Base-by-base conservation (phyloP, 2,797 vertebrate genomes). In the Darevskia mixta region DNA sequence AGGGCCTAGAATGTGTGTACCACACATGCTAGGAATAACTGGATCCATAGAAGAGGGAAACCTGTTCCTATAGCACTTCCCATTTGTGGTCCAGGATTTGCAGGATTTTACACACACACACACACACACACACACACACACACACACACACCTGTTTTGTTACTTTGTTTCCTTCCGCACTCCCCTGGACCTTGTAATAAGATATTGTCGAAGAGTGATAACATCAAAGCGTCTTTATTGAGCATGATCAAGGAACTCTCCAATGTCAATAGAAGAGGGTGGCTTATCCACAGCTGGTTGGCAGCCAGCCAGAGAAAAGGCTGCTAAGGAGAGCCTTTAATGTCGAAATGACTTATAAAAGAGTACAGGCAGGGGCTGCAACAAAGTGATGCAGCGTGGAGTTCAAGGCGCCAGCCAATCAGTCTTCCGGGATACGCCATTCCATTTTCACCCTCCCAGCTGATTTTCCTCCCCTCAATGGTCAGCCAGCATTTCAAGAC, bases 191-290 rank as follows among this genome's bases (percentile, higher is more conserved):
- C 29, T 45, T 83, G 83, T 93, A 86, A 93, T 84, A 89, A 64
- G 86, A 86, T 92, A 88, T 71, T 87, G 90, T n/a, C 88, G 79
- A 82, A 77, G n/a, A 91, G 83, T 69, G 83, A 82, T 86, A 91
- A 94, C 90, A 88, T 95, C 92, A 94, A 93, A 94, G 93, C 83
- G 67, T n/a, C 85, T 90, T 94, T 92, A 92, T 86, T 92, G 90
- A 92, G 82, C 89, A 86, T 81, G 88, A 93, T 94, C 91, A 93
- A 94, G 94, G 86, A 94, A 89, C 83, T 45, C 11, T 84, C 89
- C 87, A 91, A 90, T 90, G 92, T 90, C 91, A 92, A 86, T 93
- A 93, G 67, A 89, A 92, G 87, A 77, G 77, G 79, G 43, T 76
- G 72, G 61, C n/a, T 0, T 93, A 71, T 94, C 89, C 90, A 90